phyloP scores from a whole-genome alignment of 1,140 invertebrate species.

The Anastrepha ludens region DNA sequence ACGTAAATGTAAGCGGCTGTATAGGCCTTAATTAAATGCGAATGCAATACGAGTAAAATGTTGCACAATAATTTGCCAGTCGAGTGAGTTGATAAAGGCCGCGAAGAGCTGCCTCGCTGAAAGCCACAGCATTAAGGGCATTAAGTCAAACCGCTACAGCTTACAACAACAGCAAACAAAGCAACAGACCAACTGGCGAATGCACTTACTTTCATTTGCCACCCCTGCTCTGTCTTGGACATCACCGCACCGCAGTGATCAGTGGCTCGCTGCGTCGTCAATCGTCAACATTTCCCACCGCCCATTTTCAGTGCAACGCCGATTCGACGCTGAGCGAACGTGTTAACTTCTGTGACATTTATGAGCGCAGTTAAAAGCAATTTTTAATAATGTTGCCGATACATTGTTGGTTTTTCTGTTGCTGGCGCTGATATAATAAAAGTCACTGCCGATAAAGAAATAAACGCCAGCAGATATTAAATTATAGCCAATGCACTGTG shows the following conservation, averaged over 20 bases:
- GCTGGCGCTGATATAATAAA: not conserved
- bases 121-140: slow-evolving; percentile 3
- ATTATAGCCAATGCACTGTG: not conserved
- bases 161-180: no score
- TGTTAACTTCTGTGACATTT: slow-evolving; percentile 25
- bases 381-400: slow-evolving; percentile 14
- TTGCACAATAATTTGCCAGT: slow-evolving; percentile 5
- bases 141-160: not conserved
- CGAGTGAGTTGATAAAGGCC: not conserved
- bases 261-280: not conserved
- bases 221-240: no score
- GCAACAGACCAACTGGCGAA: no score
- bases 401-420: not conserved
- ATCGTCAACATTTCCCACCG: not conserved
- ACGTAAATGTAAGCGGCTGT: not conserved
- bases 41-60: not conserved
- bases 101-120: not conserved
- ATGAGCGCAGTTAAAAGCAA: slow-evolving; percentile 16
- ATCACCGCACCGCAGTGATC: not conserved
- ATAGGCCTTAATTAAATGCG: not conserved
- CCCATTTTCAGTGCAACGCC: not conserved
- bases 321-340: not conserved
- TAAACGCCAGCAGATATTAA: not conserved
- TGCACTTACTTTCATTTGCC: no score
- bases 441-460: slow-evolving; percentile 13